phyloP scores from a whole-genome alignment of 2,888 invertebrate species.

The Empis stercorea region DNA sequence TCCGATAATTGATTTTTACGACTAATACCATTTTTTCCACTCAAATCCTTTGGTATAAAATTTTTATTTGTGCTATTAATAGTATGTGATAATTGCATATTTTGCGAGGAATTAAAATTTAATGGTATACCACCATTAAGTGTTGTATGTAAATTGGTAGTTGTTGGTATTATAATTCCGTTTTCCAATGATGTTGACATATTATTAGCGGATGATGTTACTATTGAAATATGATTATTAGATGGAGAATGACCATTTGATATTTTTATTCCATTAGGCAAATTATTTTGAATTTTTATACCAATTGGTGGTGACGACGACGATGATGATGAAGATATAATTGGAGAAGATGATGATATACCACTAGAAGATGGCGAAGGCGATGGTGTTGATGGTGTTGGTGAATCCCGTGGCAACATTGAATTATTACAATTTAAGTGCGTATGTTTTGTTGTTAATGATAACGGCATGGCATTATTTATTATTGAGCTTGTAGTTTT shows the following conservation, averaged over 20 bases:
- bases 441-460: constrained; percentile 20
- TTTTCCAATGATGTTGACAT: constrained; percentile 12
- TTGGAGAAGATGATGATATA: constrained; percentile 30
- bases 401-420: constrained; percentile 28
- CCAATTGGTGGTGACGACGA: constrained; percentile 8
- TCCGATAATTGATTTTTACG: constrained; percentile 1
- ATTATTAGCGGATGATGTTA: constrained; percentile 11
- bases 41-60: constrained; percentile 8
- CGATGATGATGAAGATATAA: constrained; percentile 24
- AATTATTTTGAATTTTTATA: too few species aligned
- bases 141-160: constrained; percentile 14
- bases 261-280: too few species aligned
- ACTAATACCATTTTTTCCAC: constrained; percentile 11
- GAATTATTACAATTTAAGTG: constrained; percentile 15
- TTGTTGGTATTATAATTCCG: not conserved
- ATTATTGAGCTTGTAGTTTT: constrained; percentile 8
- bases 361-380: constrained; percentile 34
- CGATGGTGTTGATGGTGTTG: constrained; percentile 34
- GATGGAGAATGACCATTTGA: too few species aligned
- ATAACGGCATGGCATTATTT: constrained; percentile 18
- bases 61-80: not conserved
- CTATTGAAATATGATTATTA: too few species aligned
- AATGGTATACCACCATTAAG: constrained; percentile 16
- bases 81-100: not conserved
- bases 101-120: not conserved